phyloP scores from a whole-genome alignment of 2,888 invertebrate species.

The Eupithecia inturbata region DNA sequence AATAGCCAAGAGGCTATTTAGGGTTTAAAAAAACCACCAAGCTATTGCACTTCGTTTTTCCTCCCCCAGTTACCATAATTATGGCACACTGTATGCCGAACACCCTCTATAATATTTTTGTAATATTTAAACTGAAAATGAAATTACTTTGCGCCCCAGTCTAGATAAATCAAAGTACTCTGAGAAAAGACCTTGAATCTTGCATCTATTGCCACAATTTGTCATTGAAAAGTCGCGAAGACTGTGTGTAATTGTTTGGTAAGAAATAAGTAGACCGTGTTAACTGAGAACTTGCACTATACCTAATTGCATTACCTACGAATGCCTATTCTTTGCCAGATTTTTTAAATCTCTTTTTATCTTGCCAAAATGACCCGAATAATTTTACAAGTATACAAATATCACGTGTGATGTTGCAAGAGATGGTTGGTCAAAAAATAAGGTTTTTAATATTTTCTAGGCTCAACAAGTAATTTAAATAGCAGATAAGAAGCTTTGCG shows the following conservation, averaged over 20 bases:
- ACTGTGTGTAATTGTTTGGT: conserved; percentile 50
- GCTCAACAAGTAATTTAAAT: too few species aligned
- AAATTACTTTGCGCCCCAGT: not conserved
- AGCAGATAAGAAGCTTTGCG: too few species aligned
- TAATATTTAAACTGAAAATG: not conserved
- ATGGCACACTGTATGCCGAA: too few species aligned
- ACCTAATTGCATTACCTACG: not conserved
- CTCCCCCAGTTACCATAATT: too few species aligned
- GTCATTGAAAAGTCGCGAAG: conserved; percentile 32
- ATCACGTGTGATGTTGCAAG: too few species aligned
- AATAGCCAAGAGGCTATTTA: too few species aligned
- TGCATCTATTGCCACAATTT: conserved; percentile 24
- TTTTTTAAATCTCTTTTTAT: not conserved
- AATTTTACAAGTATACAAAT: not conserved
- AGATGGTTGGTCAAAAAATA: too few species aligned
- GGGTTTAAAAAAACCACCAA: too few species aligned
- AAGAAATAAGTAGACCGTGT: conserved; percentile 59
- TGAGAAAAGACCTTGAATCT: conserved; percentile 13
- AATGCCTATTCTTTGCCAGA: not conserved
- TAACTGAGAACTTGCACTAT: conserved; percentile 33
- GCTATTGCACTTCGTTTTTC: too few species aligned
- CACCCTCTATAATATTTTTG: too few species aligned
- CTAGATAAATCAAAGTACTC: not conserved
- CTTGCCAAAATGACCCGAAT: not conserved
- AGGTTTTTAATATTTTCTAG: too few species aligned